phyloP scores from a whole-genome alignment of 2,797 vertebrate genomes.

The Mus minutoides region DNA sequence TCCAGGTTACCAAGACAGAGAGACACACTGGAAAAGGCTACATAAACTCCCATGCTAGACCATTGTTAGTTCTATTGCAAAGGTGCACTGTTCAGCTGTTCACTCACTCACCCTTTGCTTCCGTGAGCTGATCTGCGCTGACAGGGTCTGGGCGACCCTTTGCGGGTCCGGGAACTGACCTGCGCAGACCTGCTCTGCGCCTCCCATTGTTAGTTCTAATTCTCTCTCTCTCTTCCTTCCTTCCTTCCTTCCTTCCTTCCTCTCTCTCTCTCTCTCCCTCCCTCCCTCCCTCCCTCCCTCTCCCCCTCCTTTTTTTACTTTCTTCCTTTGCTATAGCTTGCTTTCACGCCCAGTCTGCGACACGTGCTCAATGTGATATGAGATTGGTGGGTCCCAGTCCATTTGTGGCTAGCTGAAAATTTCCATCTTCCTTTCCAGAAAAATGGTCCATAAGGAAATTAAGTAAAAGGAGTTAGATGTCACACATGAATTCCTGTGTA shows the following conservation, averaged over 20 bases:
- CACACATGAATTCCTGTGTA: conserved; percentile 86
- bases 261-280: conserved; percentile 1
- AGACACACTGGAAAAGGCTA: conserved; percentile 71
- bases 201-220: conserved; percentile 74
- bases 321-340: conserved; percentile 35
- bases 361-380: conserved; percentile 70
- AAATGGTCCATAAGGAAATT: conserved; percentile 83
- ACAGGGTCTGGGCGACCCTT: too few species aligned
- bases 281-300: neutral
- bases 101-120: too few species aligned
- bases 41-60: conserved; percentile 73
- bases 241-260: neutral
- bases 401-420: conserved; percentile 78
- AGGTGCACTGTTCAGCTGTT: too few species aligned
- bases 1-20: conserved; percentile 54
- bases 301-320: neutral
- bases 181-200: too few species aligned
- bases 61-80: conserved; percentile 77
- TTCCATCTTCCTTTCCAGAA: conserved; percentile 79
- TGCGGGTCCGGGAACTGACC: too few species aligned
- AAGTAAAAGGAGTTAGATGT: conserved; percentile 81
- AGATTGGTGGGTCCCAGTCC: conserved; percentile 76
- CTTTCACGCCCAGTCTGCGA: conserved; percentile 73
- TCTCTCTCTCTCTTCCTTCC: too few species aligned
- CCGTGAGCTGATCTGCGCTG: too few species aligned